Evolutionary conservation across 2,797 vertebrate genomes (phyloP), one percentile per base, ranked within the genome.

Genomic region (Euphonia xanthogaster): DNA sequence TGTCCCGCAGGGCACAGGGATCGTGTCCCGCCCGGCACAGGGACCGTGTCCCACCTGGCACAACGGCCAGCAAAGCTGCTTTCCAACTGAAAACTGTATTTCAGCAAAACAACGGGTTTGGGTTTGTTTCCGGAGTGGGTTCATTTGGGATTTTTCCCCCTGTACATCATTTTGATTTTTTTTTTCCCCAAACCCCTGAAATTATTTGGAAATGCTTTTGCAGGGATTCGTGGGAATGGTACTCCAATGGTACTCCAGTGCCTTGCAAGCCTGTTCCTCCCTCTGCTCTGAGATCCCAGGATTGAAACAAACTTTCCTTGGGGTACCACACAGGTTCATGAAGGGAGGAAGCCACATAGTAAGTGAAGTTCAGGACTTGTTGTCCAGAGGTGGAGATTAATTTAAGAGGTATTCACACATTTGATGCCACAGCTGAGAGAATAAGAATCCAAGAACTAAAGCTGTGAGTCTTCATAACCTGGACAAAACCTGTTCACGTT

Each of bases 141-240:
- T 62, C 16, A 2, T 57, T 76, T 51, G 24, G 4, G 7, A 1
- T 0, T 12, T 42, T 62, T 9, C 1, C 1, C 15, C 20, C 15
- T 44, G 12, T 15, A 50, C 28, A 58, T 14, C 0, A 13, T 40
- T 63, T 31, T 18, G 24, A 18, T 25, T 50, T 37, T 30, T 48
- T 40, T 51, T 21, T 7, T 6, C 6, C 5, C 2, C 1, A 30
- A 45, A 76, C 3, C 0, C 1, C 4, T n/a, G 19, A 35, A 45
- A 62, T 23, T 0, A 33, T 70, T 84, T 90, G 40, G 44, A 70
- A 73, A 30, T 45, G 4, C 24, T 82, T 84, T 25, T 54, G 39
- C 40, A 50, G 55, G 12, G 51, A 3, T 67, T 47, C 5, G 6
- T 85, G 61, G 67, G 75, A 83, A 31, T 27, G 1, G 8, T 58